Conservation (phyloP, 1,140 invertebrate genomes). For the Platyscapa corneri region DNA sequence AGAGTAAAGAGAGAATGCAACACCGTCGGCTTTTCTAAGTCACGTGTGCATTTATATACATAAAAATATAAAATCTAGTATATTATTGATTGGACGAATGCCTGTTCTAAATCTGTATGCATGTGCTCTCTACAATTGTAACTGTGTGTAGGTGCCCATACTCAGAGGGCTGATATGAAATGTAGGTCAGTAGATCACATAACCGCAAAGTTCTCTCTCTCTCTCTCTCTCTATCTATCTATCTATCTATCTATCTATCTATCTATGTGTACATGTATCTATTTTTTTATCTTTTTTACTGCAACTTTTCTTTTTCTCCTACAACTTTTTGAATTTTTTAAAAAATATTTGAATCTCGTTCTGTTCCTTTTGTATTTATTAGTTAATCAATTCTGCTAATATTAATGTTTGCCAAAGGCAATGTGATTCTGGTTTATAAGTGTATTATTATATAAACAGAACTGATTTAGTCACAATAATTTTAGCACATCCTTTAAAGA, state of each 20-base stretch:
- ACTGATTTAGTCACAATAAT: no score
- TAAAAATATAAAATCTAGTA: slow-evolving; percentile 60
- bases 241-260: slow-evolving; percentile 3
- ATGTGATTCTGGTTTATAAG: neutral
- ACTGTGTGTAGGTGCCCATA: slow-evolving; percentile 56
- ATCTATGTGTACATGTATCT: neutral
- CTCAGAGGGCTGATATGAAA: slow-evolving; percentile 56
- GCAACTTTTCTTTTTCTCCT: no score
- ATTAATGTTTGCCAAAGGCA: neutral
- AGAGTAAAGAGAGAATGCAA: neutral
- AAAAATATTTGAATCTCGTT: neutral
- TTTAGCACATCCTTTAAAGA: no score
- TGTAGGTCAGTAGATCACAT: slow-evolving; percentile 71
- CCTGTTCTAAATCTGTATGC: slow-evolving; percentile 70
- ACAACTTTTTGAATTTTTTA: no score
- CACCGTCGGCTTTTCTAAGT: neutral
- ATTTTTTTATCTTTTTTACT: neutral
- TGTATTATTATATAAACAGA: neutral
- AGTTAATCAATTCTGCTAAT: neutral
- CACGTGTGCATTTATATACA: neutral
- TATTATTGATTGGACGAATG: slow-evolving; percentile 70
- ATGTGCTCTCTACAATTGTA: slow-evolving; percentile 58
- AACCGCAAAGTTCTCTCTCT: slow-evolving; percentile 61
- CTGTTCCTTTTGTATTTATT: neutral
- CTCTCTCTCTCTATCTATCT: slow-evolving; percentile 51